Evolutionary conservation across 2,888 invertebrate species (phyloP), one percentile per base, ranked within the genome.

Genomic region (Plagodis pulveraria): DNA sequence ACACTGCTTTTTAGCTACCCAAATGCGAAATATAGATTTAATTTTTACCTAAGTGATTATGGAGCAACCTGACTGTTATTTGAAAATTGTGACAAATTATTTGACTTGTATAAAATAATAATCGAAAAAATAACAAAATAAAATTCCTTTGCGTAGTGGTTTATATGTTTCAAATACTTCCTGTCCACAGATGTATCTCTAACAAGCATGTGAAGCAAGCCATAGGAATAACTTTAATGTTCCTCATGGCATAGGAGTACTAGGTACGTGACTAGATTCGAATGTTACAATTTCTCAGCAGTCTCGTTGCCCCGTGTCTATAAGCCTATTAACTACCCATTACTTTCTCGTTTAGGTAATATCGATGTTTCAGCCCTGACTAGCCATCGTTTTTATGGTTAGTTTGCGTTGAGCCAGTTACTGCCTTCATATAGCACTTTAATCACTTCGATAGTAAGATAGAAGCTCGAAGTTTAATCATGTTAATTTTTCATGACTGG

Each of bases 1-100:
- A 57, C 69, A 68, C 67, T 44, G 76, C 75, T 74, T 74, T 62
- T 71, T 73, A 73, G 73, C 66, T 53, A 66, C 56, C 64, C 59
- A 48, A 58, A 59, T 53, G 64, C 63, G 50, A 65, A 47, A 22
- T n/a, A 50, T 64, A 67, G 62, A 55, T 56, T 56, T 66, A 53
- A 55, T 64, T 65, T 64, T 42, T 42, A 51, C 36, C 43, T 34
- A 2, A 43, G 42, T 33, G 36, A 47, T 51, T 40, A 48, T 36
- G 42, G 50, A 50, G 50, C 50, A 57, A 48, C 47, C 8, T 36
- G 6, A 47, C 43, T 33, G 34, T 22, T 6, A 33, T 7, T 34
- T 8, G 10, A 34, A 8, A 10, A 50, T 44, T 50, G 38, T 35
- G 38, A 34, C 44, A 32, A 35, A 42, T 38, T 38, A 38, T 8